Evolutionary conservation across 2,797 vertebrate genomes (phyloP).

Genomic region (Anomalospiza imberbis): DNA sequence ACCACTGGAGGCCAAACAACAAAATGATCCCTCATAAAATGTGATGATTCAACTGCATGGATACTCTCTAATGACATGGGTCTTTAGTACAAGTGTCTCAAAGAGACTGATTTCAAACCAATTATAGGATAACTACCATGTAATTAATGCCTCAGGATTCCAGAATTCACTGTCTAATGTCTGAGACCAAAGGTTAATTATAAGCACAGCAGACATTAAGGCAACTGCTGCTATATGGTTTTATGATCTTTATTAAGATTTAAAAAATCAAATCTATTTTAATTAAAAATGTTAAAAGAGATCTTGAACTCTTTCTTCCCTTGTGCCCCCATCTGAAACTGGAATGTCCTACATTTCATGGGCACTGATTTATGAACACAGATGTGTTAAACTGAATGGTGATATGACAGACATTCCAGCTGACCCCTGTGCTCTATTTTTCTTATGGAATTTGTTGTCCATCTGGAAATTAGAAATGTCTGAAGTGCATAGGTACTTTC

Average conservation of each 20-base stretch:
- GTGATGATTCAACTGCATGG: neutral
- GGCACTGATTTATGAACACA: neutral
- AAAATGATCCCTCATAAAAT: neutral
- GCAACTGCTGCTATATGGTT: neutral
- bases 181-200: neutral
- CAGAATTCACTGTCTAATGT: neutral
- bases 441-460: neutral
- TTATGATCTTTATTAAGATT: neutral
- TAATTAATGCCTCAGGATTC: neutral
- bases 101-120: neutral
- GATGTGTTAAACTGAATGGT: neutral
- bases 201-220: neutral
- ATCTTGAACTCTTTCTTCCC: neutral
- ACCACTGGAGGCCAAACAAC: neutral
- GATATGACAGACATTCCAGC: neutral
- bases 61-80: neutral
- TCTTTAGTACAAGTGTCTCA: neutral
- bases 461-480: neutral
- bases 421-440: neutral
- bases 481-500: neutral
- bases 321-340: neutral
- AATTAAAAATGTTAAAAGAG: neutral
- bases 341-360: neutral
- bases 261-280: neutral
- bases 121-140: neutral